Evolutionary conservation across 2,113 vertebrate genomes (phyloP).

Genomic region (Anolis carolinensis): DNA sequence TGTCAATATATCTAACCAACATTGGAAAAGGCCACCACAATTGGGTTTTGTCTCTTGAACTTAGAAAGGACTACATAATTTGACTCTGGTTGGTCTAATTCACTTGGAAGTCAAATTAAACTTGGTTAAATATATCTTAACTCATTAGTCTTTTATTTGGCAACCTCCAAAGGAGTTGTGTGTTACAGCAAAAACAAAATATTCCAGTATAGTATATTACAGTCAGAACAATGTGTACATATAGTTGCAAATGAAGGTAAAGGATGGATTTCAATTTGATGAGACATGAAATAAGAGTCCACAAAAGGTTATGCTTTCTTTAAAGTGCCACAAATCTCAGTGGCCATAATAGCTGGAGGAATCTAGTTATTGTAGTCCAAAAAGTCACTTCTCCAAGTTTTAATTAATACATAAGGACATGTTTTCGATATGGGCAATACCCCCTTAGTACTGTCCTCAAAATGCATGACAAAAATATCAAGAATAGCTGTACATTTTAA

Average conservation of each 20-base stretch:
- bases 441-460: neutral
- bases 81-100: neutral
- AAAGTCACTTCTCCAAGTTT: neutral
- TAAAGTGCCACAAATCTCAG: no score
- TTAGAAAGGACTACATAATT: neutral
- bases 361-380: no score
- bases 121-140: neutral
- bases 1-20: neutral
- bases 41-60: neutral
- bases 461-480: neutral
- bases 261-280: no score
- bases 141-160: neutral
- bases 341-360: no score
- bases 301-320: no score
- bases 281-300: no score
- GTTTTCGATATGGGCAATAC: neutral
- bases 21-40: neutral
- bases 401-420: neutral
- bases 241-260: no score
- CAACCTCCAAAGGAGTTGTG: neutral
- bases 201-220: neutral
- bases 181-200: neutral
- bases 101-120: neutral
- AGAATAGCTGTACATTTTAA: neutral
- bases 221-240: no score